Base-by-base conservation (phyloP, 64 coral and sea anemone species). In the Dendrophyllia cribrosa region DNA sequence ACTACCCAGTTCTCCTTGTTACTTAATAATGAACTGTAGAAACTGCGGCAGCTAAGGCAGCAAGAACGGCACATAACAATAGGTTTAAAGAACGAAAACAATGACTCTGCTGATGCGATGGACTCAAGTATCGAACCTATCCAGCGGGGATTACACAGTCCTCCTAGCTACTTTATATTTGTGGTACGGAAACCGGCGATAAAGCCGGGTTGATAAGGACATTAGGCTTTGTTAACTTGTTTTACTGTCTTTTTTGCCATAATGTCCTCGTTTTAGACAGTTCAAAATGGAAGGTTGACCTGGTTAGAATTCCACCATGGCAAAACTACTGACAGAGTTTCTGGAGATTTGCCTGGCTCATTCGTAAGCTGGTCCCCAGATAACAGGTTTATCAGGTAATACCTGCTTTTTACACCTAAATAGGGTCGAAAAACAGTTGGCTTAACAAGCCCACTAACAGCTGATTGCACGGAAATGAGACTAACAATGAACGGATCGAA, bases 321-420 rank as follows among this genome's bases (percentile, higher is more conserved):
- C 7, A 63, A 59, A 46, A 89, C 56, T 10, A 47, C 16, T 67
- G 91, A 86, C 46, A 93, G 62, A 17, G 48, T 93, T 13, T 93
- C 76, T 78, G 91, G 91, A 2, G 46, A 86, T 74, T 56, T 87
- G 14, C 77, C 91, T 26, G 91, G 91, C 0, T 77, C 71, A 20
- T 70, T 93, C 7, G 53, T 87, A 12, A 86, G 82, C 46, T 93
- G 91, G 91, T 73, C 91, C 34, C 44, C 63, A 48, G 72, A 93
- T 75, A 65, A 34, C 73, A 69, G 50, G 55, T 77, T 75, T 74
- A 72, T 76, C 20, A 88, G 79, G 91, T 86, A 75, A 75, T 50
- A 20, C 5, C 17, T 51, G 46, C 43, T 50, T 75, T 11, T 45
- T 47, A 52, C 46, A 49, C 10, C 6, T 49, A 1, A 11, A 24